Evolutionary conservation across 2,888 invertebrate species (phyloP).

Genomic region (Apamea sordens): DNA sequence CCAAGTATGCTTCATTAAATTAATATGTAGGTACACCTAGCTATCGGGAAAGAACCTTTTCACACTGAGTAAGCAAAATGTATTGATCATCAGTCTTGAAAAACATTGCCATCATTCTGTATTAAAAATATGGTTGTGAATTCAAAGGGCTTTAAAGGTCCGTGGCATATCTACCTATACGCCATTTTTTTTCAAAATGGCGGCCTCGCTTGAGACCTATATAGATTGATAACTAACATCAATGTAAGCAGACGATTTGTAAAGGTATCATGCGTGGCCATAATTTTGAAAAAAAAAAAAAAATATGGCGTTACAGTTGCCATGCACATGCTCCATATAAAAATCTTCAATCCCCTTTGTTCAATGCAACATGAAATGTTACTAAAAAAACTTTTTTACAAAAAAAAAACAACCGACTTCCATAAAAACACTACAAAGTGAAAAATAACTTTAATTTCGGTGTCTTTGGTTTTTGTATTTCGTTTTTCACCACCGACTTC

Average conservation of each 20-base stretch:
- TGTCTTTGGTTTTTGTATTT: too few relatives aligned
- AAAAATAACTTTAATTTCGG: too few relatives aligned
- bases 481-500: too few relatives aligned
- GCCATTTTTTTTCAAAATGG: too few relatives aligned
- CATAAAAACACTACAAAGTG: too few relatives aligned
- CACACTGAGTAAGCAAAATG: not conserved
- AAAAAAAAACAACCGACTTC: too few relatives aligned
- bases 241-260: too few relatives aligned
- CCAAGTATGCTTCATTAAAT: slow-evolving; percentile 10
- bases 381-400: not conserved
- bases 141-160: not conserved
- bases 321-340: not conserved
- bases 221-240: too few relatives aligned
- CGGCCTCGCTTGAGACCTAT: too few relatives aligned
- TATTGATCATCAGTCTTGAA: not conserved
- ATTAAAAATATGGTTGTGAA: not conserved
- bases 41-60: not conserved
- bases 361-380: not conserved
- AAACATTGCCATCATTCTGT: not conserved
- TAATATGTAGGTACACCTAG: not conserved
- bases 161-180: too few relatives aligned
- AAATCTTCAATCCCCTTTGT: not conserved
- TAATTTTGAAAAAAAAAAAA: not conserved
- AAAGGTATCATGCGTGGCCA: too few relatives aligned
- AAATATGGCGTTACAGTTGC: not conserved